Evolutionary conservation across 2,113 vertebrate species (phyloP).

Genomic region (Colossoma macropomum): DNA sequence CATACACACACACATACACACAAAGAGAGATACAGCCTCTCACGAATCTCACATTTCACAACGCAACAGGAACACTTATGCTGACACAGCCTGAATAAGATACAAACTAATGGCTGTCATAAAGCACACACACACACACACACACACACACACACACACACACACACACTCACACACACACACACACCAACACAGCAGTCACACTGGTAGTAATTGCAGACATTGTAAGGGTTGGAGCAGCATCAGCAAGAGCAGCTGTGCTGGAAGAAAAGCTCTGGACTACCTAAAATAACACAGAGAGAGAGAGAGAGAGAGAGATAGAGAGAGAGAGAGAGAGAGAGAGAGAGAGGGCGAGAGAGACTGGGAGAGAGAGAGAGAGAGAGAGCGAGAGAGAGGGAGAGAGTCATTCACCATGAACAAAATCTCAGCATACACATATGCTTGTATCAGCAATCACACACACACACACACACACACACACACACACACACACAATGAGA

Average conservation of each 20-base stretch:
- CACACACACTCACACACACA: neutral
- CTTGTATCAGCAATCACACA: neutral
- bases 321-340: no score
- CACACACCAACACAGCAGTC: neutral
- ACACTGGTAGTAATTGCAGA: constrained; percentile 15
- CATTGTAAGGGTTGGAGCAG: constrained; percentile 16
- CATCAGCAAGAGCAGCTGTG: constrained; percentile 23
- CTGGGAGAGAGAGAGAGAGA: neutral
- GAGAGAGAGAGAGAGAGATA: neutral
- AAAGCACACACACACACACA: constrained; percentile 25
- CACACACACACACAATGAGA: neutral
- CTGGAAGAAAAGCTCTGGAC: neutral
- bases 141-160: constrained; percentile 10
- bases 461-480: constrained; percentile 4
- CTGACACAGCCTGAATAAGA: neutral
- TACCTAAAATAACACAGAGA: neutral
- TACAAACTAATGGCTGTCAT: constrained; percentile 7
- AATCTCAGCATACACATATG: neutral
- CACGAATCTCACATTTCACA: constrained; percentile 20
- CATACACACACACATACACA: neutral
- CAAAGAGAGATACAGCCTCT: neutral
- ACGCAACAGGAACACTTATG: constrained; percentile 60
- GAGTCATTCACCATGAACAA: neutral
- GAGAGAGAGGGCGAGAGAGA: no score
- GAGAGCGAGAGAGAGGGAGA: neutral